These are phyloP conservation scores for Lamellibrachia luymesi DNA, from an alignment of 1,140 invertebrate genomes.

Conservation along the genomic window DNA sequence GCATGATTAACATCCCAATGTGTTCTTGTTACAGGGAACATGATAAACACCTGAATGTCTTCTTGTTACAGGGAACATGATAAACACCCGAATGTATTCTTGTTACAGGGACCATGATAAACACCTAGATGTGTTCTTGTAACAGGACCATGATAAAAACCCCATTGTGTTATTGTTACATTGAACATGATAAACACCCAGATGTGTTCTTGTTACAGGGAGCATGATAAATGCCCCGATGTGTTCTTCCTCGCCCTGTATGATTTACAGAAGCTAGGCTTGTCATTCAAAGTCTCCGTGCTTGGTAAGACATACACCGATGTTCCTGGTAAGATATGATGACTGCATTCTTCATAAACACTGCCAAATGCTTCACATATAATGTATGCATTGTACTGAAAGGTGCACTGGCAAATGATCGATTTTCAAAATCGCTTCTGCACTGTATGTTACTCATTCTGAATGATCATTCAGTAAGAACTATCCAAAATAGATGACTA, in stretches of 20 bases:
- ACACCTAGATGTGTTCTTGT: no score
- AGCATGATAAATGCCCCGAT: slow-evolving; percentile 76
- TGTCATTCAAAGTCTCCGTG: slow-evolving; percentile 66
- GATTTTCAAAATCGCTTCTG: no score
- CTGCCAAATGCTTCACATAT: not conserved
- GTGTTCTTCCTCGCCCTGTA: slow-evolving; percentile 65
- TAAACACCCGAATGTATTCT: no score
- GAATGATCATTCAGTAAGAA: no score
- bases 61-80: no score
- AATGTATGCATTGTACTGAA: not conserved
- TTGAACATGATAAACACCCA: no score
- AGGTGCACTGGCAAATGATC: not conserved
- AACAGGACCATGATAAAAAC: no score
- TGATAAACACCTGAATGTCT: slow-evolving; percentile 11
- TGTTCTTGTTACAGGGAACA: no score
- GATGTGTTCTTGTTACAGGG: slow-evolving; percentile 59
- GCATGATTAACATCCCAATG: no score
- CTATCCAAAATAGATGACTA: no score
- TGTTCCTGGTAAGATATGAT: slow-evolving; percentile 55
- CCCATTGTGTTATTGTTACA: no score
- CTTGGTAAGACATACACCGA: slow-evolving; percentile 65
- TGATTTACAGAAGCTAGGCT: slow-evolving; percentile 61
- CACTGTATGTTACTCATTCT: no score
- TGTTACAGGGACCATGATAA: slow-evolving; percentile 73
- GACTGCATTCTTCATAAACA: not conserved